Conservation (phyloP, 2,888 invertebrate species). For the Keiferia lycopersicella region DNA sequence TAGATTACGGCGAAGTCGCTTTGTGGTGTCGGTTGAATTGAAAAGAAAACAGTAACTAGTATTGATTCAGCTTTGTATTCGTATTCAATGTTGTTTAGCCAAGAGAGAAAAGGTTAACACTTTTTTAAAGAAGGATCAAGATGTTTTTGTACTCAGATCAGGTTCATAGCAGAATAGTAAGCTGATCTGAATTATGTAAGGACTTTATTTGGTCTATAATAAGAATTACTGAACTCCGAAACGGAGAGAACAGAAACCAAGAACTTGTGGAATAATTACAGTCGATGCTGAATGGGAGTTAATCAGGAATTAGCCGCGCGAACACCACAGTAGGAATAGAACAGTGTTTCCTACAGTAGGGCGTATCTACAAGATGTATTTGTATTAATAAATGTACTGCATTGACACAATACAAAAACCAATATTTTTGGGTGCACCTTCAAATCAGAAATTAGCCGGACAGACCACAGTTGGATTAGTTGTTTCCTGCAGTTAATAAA, state of each 20-base stretch:
- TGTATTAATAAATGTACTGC: no score
- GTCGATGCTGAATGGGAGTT: conserved; percentile 8
- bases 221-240: conserved; percentile 7
- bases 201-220: no score
- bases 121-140: background rate
- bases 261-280: conserved; percentile 8
- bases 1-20: conserved; percentile 4
- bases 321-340: background rate
- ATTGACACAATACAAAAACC: no score
- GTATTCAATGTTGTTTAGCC: background rate
- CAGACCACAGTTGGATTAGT: no score
- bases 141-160: no score
- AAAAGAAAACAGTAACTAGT: conserved; percentile 6
- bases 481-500: no score
- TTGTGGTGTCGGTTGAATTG: conserved; percentile 5
- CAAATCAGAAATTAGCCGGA: no score
- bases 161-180: no score
- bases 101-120: background rate
- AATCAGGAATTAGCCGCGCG: conserved; percentile 6
- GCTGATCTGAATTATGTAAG: no score
- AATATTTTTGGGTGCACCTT: no score
- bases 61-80: conserved; percentile 6
- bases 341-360: background rate
- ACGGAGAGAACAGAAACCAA: background rate
- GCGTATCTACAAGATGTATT: no score